These are phyloP conservation scores for Chiroxiphia lanceolata DNA, from an alignment of 2,797 vertebrate species.

Conservation along the genomic window DNA sequence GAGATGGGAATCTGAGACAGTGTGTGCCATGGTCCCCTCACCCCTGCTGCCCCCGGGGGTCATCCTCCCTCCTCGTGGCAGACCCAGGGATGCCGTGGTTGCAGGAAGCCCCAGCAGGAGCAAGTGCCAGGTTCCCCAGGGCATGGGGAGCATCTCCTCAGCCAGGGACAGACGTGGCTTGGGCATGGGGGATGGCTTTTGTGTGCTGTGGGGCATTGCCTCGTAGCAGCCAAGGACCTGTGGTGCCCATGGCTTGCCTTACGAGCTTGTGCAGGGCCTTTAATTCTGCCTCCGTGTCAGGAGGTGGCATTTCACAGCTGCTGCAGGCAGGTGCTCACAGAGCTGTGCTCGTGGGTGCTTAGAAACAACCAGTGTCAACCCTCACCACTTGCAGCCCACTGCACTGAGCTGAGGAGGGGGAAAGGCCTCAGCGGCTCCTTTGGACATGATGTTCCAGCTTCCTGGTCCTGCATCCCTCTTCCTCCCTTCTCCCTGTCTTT, in stretches of 20 bases:
- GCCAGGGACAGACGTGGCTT: rapidly evolving
- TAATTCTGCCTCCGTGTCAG: background rate
- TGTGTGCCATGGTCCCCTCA: rapidly evolving
- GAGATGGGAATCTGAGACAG: rapidly evolving
- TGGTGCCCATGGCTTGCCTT: background rate
- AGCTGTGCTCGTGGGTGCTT: background rate
- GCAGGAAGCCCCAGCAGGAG: background rate
- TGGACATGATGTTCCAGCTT: background rate
- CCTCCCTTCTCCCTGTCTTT: background rate
- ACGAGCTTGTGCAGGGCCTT: rapidly evolving
- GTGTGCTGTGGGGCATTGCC: background rate
- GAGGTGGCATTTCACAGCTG: background rate
- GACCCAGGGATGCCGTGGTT: background rate
- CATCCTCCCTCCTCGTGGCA: rapidly evolving
- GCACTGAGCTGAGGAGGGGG: background rate
- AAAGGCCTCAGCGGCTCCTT: background rate
- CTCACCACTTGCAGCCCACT: background rate
- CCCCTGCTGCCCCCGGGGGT: background rate
- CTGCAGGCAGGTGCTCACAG: rapidly evolving
- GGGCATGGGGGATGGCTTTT: background rate
- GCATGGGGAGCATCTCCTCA: background rate
- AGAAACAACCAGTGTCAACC: rapidly evolving
- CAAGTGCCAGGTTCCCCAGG: background rate
- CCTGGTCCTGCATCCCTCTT: background rate
- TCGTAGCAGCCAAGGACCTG: background rate